A percentile compares a stretch with the other conserved stretches of the same genome.
Evolutionary conservation across 2,888 invertebrate genomes (phyloP).

Genomic region (Drosophila atripex): DNA sequence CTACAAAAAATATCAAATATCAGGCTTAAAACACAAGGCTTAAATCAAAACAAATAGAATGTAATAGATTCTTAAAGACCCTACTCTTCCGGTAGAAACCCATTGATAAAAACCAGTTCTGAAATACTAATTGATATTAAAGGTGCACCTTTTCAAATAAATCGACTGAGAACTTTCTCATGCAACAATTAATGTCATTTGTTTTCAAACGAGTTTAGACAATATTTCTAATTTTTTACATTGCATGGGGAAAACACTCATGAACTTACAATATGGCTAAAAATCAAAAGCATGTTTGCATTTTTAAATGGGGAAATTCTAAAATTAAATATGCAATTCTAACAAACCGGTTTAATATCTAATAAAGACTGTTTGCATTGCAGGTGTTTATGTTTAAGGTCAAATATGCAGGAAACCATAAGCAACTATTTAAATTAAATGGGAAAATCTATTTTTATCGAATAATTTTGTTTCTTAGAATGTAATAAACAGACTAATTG

Average conservation of each 20-base stretch:
- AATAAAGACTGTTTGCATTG: conserved; percentile 4
- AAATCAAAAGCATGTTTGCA: not conserved
- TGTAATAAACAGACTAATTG: too few species aligned
- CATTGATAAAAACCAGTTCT: not conserved
- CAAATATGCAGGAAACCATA: conserved; percentile 5
- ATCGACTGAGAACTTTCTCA: conserved; percentile 16
- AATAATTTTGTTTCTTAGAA: too few species aligned
- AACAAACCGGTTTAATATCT: conserved; percentile 12
- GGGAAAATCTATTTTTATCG: not conserved
- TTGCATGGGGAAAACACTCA: conserved; percentile 1
- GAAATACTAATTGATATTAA: not conserved
- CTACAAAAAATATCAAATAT: conserved; percentile 4
- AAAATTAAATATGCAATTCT: conserved; percentile 5
- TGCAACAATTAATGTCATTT: conserved; percentile 3
- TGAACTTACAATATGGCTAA: not conserved
- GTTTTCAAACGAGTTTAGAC: conserved; percentile 20
- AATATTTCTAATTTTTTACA: not conserved
- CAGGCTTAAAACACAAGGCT: not conserved
- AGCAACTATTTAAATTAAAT: not conserved
- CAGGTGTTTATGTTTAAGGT: conserved; percentile 6
- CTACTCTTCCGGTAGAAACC: not conserved
- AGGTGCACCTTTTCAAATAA: not conserved
- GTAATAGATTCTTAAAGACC: not conserved
- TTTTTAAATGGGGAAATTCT: conserved; percentile 23
- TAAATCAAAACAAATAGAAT: not conserved